Base-by-base conservation (phyloP, 2,888 invertebrate genomes). In the Ptycholaimellus sp. region DNA sequence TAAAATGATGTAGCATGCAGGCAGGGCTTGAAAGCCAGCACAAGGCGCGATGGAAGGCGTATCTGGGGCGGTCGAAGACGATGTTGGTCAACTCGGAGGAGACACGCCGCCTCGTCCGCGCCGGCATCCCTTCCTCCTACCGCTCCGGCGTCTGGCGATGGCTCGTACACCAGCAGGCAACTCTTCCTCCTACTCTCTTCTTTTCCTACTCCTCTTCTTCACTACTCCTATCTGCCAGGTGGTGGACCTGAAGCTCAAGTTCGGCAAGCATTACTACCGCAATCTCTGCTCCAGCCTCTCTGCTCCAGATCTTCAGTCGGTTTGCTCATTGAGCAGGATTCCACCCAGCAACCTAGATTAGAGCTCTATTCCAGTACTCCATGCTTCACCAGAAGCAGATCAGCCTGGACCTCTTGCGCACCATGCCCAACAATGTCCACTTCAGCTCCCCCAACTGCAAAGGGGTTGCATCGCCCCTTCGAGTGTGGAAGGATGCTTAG, bases 391-490 rank as follows among this genome's bases (percentile, higher is more conserved):
- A 63, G 43, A 64, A 66, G 47, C 67, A 67, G 53, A 65, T 67
- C 34, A 59, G 59, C 21, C 51, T 67, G 29, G 67, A 67, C 46
- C 50, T 68, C 16, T 55, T 66, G 49, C 47, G 67, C 37, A 68
- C 67, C 1, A 65, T 68, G 64, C 67, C 67, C 1, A 56, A 53
- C 36, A 67, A 68, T 46, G 56, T 65, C 28, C 64, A 64, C 45
- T 67, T 66, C 46, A 56, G 59, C 40, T 54, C 59, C 20, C 51
- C 57, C 5, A 57, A 59, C 20, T 60, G 63, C 31, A 64, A 65
- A 50, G 66, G 67, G 46, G 67, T 66, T 44, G 47, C 59, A 44
- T 19, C n/a, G n/a, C n/a, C n/a, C n/a, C n/a, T n/a, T n/a, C n/a
- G n/a, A n/a, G n/a, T 17, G 30, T 7, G 7, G 14, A 7, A 9